Evolutionary conservation across 1,140 invertebrate species (phyloP).

Genomic region (Drosophila arizonae): DNA sequence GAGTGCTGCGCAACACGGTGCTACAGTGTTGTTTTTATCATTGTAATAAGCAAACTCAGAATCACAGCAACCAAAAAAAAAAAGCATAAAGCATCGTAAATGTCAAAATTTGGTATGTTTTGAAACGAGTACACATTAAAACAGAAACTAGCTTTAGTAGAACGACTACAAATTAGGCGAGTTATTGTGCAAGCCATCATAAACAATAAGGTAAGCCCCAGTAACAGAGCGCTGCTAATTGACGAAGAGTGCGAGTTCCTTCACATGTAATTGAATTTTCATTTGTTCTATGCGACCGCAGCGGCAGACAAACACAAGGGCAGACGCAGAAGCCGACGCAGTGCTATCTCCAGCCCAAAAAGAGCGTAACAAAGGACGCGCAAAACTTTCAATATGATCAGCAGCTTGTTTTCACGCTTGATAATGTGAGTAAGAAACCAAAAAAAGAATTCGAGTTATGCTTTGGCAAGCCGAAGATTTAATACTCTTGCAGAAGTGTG

Average conservation of each 20-base stretch:
- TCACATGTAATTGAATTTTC: slow-evolving; percentile 45
- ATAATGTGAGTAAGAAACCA: slow-evolving; percentile 72
- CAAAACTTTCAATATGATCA: slow-evolving; percentile 69
- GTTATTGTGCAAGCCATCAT: slow-evolving; percentile 20
- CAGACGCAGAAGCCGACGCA: background rate
- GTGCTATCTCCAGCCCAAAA: background rate
- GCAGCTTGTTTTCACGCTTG: slow-evolving; percentile 72
- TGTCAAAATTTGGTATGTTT: slow-evolving; percentile 18
- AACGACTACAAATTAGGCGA: slow-evolving; percentile 7
- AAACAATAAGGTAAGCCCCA: slow-evolving; percentile 14
- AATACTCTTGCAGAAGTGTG: slow-evolving; percentile 26
- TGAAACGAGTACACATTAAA: slow-evolving; percentile 8
- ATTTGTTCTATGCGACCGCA: slow-evolving; percentile 3
- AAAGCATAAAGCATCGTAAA: slow-evolving; percentile 10
- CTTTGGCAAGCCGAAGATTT: slow-evolving; percentile 19
- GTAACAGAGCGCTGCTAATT: slow-evolving; percentile 12
- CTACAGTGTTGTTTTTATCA: slow-evolving; percentile 44
- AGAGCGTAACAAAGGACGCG: slow-evolving; percentile 35
- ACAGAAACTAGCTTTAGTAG: slow-evolving; percentile 1
- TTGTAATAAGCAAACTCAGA: slow-evolving; percentile 33
- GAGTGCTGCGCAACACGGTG: slow-evolving; percentile 67
- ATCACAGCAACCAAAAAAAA: slow-evolving; percentile 30
- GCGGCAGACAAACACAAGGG: background rate
- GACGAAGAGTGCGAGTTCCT: background rate
- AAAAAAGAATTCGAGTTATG: background rate